Base-by-base conservation (phyloP, 2,797 vertebrate genomes). In the Nannoperca obscura region DNA sequence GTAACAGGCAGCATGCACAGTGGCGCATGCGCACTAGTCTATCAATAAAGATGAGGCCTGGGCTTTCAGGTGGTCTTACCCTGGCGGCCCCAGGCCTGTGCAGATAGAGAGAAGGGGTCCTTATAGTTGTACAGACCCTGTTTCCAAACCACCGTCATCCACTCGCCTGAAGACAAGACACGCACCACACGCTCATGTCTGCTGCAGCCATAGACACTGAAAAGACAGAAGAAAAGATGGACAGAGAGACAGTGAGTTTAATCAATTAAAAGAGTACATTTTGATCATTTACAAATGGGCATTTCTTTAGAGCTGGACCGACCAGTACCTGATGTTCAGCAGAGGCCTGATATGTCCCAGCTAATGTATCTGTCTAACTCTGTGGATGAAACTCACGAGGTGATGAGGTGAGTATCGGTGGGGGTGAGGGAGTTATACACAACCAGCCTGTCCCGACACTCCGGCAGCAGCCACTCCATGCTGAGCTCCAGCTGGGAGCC, bases 141-240 rank as follows among this genome's bases (percentile, higher is more conserved):
- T 88, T 96, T 97, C 97, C 97, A 99, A 77, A 99, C 91, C 75
- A 99, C 91, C 0, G 97, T 95, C 97, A 99, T 97, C 92, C 95
- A 90, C 1, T 95, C 91, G 3, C 95, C 95, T 0, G 98, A 99
- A 0, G 97, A 97, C 82, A 99, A 80, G 24, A 99, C 91, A 61
- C 94, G 94, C 59, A 97, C 93, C 12, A 95, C 44, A 0, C 91
- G 95, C 84, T 99, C 97, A 55, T 96, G 95, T n/a, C 95, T 93
- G 83, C 96, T 98, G 95, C 97, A 99, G 80, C 96, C 97, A 0
- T 97, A 97, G 73, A 97, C 92, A 74, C 97, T 99, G 32, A 12
- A 27, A 50, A 38, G n/a, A 58, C n/a, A 24, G 1, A 68, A 17
- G 5, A 11, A 52, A 15, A 44, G n/a, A 42, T 6, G 20, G n/a